Conservation (phyloP, 2,113 vertebrate genomes). For the Microtus richardsoni region DNA sequence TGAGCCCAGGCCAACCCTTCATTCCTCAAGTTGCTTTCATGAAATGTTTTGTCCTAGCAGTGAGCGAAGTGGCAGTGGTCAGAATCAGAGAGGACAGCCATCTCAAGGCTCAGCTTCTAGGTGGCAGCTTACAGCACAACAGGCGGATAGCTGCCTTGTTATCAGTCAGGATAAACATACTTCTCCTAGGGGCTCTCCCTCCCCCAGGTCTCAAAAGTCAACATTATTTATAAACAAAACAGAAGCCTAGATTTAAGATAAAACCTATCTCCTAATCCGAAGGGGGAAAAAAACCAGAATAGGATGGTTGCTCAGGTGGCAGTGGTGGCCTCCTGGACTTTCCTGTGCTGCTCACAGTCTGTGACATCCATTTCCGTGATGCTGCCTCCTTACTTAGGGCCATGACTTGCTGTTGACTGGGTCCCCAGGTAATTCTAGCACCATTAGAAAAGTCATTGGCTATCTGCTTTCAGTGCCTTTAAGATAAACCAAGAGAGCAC, state of each 20-base stretch:
- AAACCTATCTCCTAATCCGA: not conserved
- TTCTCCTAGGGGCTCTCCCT: not conserved
- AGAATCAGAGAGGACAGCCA: slow-evolving; percentile 2
- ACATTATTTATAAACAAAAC: slow-evolving; percentile 55
- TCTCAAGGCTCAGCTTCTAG: slow-evolving; percentile 1
- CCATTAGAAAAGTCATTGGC: not conserved
- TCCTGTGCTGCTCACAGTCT: not conserved
- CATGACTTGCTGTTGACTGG: not conserved
- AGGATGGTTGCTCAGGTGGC: not conserved
- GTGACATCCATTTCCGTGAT: not conserved
- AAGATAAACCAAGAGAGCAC: not conserved
- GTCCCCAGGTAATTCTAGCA: slow-evolving; percentile 45
- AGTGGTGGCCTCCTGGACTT: fast-evolving
- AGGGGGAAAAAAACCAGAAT: not conserved
- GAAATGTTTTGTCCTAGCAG: not conserved
- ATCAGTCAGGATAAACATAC: not conserved
- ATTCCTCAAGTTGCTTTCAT: not conserved
- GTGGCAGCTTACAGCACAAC: slow-evolving; percentile 47
- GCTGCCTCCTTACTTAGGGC: not conserved
- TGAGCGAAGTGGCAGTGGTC: not conserved
- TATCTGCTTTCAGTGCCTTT: slow-evolving; percentile 30
- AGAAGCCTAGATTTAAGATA: not conserved
- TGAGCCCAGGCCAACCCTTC: not conserved
- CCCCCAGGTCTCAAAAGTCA: not conserved
- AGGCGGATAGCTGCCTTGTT: slow-evolving; percentile 2